These are phyloP conservation scores for Pristionchus arcanus DNA, from an alignment of 2,888 invertebrate genomes.

Conservation along the genomic window DNA sequence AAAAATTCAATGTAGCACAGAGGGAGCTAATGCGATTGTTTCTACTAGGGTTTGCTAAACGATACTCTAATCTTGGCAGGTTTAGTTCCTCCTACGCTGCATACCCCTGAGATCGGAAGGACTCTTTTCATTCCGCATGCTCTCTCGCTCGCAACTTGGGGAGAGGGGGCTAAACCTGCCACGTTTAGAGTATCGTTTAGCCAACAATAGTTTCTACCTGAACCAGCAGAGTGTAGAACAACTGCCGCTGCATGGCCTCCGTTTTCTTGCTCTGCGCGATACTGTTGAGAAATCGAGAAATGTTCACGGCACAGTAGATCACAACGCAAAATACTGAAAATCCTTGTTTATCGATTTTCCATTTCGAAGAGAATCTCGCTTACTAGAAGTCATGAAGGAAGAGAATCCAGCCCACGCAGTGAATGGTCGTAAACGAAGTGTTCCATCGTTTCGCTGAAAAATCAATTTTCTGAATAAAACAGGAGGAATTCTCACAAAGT, in stretches of 20 bases:
- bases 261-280: not conserved
- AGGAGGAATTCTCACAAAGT: not conserved
- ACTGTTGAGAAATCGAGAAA: not conserved
- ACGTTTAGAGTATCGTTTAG: too few relatives aligned
- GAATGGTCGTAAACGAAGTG: not conserved
- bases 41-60: too few relatives aligned
- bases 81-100: too few relatives aligned
- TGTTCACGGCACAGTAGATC: not conserved
- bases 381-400: not conserved
- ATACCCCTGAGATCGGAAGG: too few relatives aligned
- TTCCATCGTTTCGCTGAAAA: not conserved
- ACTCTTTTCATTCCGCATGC: too few relatives aligned
- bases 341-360: too few relatives aligned
- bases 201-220: not conserved
- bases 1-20: too few relatives aligned
- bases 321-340: not conserved
- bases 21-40: too few relatives aligned
- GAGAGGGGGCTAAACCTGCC: too few relatives aligned
- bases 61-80: too few relatives aligned
- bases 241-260: not conserved
- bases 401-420: not conserved
- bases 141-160: too few relatives aligned
- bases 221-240: not conserved
- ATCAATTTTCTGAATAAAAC: not conserved
- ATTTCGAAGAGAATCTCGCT: not conserved